Evolutionary conservation across 1,140 invertebrate genomes (phyloP), one percentile per base, ranked within the genome.

Genomic region (Lutraria rhynchaena): DNA sequence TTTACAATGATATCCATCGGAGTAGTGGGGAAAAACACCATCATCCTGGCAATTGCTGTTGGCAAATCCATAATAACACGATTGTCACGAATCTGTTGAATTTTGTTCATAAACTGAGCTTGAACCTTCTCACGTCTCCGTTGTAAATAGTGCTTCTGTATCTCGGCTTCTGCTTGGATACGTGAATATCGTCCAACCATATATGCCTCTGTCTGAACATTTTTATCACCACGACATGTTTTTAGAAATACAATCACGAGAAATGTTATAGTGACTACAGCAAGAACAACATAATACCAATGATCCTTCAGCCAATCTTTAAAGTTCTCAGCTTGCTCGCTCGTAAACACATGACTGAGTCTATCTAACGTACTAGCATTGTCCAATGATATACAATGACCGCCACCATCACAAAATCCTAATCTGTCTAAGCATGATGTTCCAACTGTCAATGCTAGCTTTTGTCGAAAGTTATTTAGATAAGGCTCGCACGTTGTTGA

Each of bases 271-370:
- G 19, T 5, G 4, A 74, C 27, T 0, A 85, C 37, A 37, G 70
- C 81, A 24, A 80, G 41, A 11, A 87, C 55, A 9, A 88, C n/a
- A 51, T 87, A 88, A 65, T 83, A 86, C 87, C 88, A 87, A 33
- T 86, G 83, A 13, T 85, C 84, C 17, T 67, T 44, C 3, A 86
- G 49, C 88, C 88, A 89, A 19, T 49, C 1, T 33, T 70, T 63
- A 17, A 85, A 69, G 49, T 81, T 76, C 19, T 85, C 51, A 4
- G 60, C 31, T 15, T 44, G 65, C 0, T 84, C 65, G 13, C 82
- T 33, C 24, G 74, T 65, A 51, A 86, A 88, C 13, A 83, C 53
- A 24, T 70, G 57, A 9, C 65, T 80, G 24, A 83, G 31, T 60
- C 78, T 78, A 17, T 81, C 55, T n/a, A 80, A 70, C n/a, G 46